Evolutionary conservation across 2,113 vertebrate genomes (phyloP).

Genomic region (Syngnathus floridae): DNA sequence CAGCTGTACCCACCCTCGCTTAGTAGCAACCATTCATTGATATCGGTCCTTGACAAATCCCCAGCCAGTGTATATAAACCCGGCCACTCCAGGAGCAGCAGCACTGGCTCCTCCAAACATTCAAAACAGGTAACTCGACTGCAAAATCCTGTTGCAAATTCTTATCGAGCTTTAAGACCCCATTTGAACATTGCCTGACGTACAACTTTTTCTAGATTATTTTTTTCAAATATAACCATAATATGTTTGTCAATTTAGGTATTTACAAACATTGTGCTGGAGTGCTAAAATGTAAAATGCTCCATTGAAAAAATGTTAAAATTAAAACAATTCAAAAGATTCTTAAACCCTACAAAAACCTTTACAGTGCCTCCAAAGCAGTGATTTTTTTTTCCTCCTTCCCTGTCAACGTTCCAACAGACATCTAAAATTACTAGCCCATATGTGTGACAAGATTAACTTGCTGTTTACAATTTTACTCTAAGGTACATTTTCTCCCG

Average conservation of each 20-base stretch:
- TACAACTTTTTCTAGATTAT: not conserved
- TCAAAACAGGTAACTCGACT: constrained; percentile 52
- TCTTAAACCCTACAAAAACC: no score
- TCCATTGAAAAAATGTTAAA: not conserved
- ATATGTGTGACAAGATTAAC: not conserved
- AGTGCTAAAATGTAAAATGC: not conserved
- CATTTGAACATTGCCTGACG: not conserved
- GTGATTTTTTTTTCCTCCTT: no score
- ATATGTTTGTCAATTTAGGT: not conserved
- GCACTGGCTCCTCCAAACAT: constrained; percentile 74
- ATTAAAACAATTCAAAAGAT: no score
- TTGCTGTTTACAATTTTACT: not conserved
- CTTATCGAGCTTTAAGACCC: not conserved
- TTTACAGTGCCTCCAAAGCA: no score
- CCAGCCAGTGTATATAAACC: constrained; percentile 44
- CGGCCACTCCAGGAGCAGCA: constrained; percentile 73
- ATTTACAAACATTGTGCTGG: not conserved
- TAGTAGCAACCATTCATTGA: constrained; percentile 51
- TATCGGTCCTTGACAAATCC: constrained; percentile 73
- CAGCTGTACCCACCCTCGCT: constrained; percentile 48
- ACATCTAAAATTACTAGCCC: not conserved
- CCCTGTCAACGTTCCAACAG: not conserved
- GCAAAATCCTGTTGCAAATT: not conserved
- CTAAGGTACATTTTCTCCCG: no score
- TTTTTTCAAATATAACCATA: not conserved